Base-by-base conservation (phyloP, 2,888 invertebrate species). In the Tyria jacobaeae region DNA sequence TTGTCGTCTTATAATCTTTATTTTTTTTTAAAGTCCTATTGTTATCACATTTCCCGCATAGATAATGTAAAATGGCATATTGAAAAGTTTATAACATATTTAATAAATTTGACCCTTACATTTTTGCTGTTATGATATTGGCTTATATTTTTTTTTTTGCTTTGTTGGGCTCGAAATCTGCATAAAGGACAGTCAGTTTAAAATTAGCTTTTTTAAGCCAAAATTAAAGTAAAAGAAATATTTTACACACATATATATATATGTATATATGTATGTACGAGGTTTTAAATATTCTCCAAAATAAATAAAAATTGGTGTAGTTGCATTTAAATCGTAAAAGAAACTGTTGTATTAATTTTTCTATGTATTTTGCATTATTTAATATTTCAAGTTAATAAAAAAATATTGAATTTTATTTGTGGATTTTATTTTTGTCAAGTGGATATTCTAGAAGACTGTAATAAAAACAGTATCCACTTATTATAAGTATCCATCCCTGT, bases 371-470 rank as follows among this genome's bases (percentile, higher is more conserved):
- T 68, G 70, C 72, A 75, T 75, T 72, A 75, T 76, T 76, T 71
- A 71, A 74, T 75, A 70, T 70, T 76, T 61, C 59, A 75, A 76
- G 75, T 76, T 76, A 76, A 64, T 76, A 76, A 76, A 76, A n/a
- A 75, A 75, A 76, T 65, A 68, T 66, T 62, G 64, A 75, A 75
- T 64, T 57, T 51, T 59, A 14, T 55, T 55, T 9, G 3, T 35
- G 25, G 21, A 17, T 60, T 44, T 48, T 48, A 34, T 60, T 34
- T 35, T 15, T 15, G 4, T 37, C 1, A 2, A 34, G 34, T n/a
- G n/a, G n/a, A n/a, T n/a, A n/a, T n/a, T n/a, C n/a, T n/a, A n/a
- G n/a, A n/a, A n/a, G n/a, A n/a, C n/a, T n/a, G n/a, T n/a, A n/a
- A n/a, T n/a, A n/a, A n/a, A n/a, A n/a, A n/a, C n/a, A n/a, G n/a